Evolutionary conservation across 2,888 invertebrate genomes (phyloP), one percentile per base, ranked within the genome.

Genomic region (Apoda limacodes): DNA sequence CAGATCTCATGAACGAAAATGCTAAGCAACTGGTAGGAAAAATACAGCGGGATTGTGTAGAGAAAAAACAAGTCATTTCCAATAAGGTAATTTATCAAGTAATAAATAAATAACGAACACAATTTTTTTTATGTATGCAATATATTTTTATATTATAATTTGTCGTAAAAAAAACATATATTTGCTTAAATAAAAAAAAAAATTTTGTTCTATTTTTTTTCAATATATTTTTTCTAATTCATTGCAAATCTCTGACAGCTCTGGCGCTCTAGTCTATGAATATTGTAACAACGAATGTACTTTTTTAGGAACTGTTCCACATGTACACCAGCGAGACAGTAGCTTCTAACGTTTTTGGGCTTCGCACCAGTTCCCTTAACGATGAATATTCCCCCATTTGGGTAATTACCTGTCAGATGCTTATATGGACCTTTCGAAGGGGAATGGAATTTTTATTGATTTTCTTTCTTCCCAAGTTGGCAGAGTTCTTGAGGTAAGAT

Each of bases 321-420:
- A 71, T 72, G 71, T 74, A 71, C 42, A 42, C 74, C 1, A 71
- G 72, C 0, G 72, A 74, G 34, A 72, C 70, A 0, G 65, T 74
- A 2, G 71, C 61, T 0, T 71, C 56, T 21, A 63, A 55, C 1
- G 69, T 63, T 6, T 74, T 74, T 11, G 72, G 72, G 0, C 48
- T 74, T 9, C 50, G 64, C 24, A 55, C 63, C 22, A 71, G 69
- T 36, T 56, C 50, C 1, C 49, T 74, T 3, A 65, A 58, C 19
- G 60, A 62, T 19, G 43, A 55, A 5, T 47, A 51, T 9, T 69
- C 70, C 0, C 71, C 74, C 0, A 49, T 74, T 2, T 74, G 72
- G 72, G 47, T 37, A 36, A 70, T 74, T 37, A 67, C 70, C 4
- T 59, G 45, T 3, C 61, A 71, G 43, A 72, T 72, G 71, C 64